Evolutionary conservation across 2,113 vertebrate genomes (phyloP), one percentile per base, ranked within the genome.

Genomic region (Ranitomeya imitator): DNA sequence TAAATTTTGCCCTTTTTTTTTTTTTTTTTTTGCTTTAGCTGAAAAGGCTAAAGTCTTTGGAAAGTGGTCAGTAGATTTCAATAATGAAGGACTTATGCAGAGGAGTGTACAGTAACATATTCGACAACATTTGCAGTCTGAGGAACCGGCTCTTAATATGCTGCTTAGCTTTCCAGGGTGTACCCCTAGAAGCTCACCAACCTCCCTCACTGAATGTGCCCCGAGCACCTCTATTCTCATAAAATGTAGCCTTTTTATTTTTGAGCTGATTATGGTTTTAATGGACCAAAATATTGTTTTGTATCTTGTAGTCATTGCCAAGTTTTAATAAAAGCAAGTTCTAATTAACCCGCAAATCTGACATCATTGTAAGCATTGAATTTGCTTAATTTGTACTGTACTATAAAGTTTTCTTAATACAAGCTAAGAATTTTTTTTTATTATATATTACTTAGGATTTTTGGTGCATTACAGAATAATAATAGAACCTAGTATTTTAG

Each of bases 271-370:
- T 93, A 90, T 78, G 90, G 93, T 93, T 94, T 93, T 93, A 93
- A 94, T 93, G 95, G 95, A 95, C 95, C 95, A 96, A 95, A 94
- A 61, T 91, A 92, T 96, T 96, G 94, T 96, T 95, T 93, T 95
- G 94, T 95, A 91, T 90, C 93, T 95, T 94, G 94, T 92, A 89
- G 89, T 91, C 76, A 93, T 95, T 92, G 92, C 93, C 93, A 93
- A 91, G 91, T 96, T 96, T 95, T 96, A 96, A 96, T 96, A 96
- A 96, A 96, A 95, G 91, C 93, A 91, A 94, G 93, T 93, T 95
- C 90, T 91, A 90, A 95, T 93, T 84, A 88, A 37, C 54, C 31
- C 6, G 13, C 12, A 55, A 26, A 80, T 80, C 21, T 59, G 78
- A 26, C 78, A 4, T 80, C 54, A 59, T 80, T 60, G n/a, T 59